Base-by-base conservation (phyloP, 2,113 vertebrate species). In the Sarotherodon lohbergeri region DNA sequence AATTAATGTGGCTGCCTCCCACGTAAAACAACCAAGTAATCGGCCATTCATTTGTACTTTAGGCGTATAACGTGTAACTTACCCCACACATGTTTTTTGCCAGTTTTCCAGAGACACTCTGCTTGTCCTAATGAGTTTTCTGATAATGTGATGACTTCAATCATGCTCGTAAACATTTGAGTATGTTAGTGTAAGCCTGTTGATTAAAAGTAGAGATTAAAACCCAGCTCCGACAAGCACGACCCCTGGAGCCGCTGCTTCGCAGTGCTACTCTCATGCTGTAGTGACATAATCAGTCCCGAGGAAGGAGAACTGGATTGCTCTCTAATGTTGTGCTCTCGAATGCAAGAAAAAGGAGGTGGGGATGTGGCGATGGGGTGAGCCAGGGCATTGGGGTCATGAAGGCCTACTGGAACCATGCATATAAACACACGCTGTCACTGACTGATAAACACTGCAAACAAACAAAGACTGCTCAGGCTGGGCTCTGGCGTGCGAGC, bases 361-460 rank as follows among this genome's bases (percentile, higher is more conserved):
- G 54, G 32, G 27, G 12, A n/a, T n/a, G 71, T 8, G 8, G 41
- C 3, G 36, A 24, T 7, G 27, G 88, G 76, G 63, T 52, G 46
- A 87, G 46, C 50, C 13, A 24, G 81, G 88, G 39, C 90, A 89
- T 32, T 3, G 27, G 88, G 92, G 91, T 93, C 93, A 92, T 57
- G 34, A 86, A 83, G 83, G 73, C 90, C 92, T 90, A 91, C 91
- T 94, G 92, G 93, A 94, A 82, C 68, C 87, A 14, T 88, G 82
- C 87, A 54, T 82, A 81, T 96, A 96, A 96, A 96, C 94, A 95
- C 52, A 85, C 81, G 36, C 68, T 94, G 92, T 95, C 94, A 94
- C 90, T 54, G 81, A 88, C 86, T 80, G 86, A 94, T 95, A 96
- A 95, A 96, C 95, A 95, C 29, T 34, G 90, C 86, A 93, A 94